Evolutionary conservation across 2,888 invertebrate species (phyloP).

Genomic region (Furcula furcula): DNA sequence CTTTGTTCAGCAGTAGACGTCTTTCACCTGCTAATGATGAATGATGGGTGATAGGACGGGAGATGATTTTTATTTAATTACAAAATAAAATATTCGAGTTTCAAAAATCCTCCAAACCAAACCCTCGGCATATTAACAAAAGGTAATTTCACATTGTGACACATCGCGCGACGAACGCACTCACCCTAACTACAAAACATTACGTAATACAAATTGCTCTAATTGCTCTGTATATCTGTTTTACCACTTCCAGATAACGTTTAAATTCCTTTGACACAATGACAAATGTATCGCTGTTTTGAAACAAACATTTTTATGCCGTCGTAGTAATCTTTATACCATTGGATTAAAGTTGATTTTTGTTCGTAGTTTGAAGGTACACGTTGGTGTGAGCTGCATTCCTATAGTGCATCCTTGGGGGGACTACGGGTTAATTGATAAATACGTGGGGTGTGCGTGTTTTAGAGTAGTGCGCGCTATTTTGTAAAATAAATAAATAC

Average conservation of each 20-base stretch:
- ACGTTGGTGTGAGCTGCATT: conserved; percentile 31
- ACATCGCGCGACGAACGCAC: conserved; percentile 41
- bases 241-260: conserved; percentile 47
- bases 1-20: no score
- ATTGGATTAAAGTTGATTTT: conserved; percentile 23
- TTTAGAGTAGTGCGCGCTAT: background rate
- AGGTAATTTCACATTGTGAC: conserved; percentile 26
- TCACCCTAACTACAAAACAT: conserved; percentile 34
- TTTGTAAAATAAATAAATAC: background rate
- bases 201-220: conserved; percentile 43
- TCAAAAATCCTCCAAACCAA: conserved; percentile 7
- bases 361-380: conserved; percentile 2
- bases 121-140: conserved; percentile 5
- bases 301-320: conserved; percentile 12
- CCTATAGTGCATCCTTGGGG: conserved; percentile 42
- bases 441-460: conserved; percentile 48
- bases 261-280: conserved; percentile 46
- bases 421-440: conserved; percentile 62
- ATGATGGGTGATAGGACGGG: no score
- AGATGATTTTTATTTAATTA: no score
- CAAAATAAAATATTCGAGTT: no score
- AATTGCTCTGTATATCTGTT: conserved; percentile 45
- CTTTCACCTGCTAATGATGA: no score
- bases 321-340: conserved; percentile 6
- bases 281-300: conserved; percentile 33